phyloP scores from a whole-genome alignment of 2,797 vertebrate genomes.

The Trematomus bernacchii region DNA sequence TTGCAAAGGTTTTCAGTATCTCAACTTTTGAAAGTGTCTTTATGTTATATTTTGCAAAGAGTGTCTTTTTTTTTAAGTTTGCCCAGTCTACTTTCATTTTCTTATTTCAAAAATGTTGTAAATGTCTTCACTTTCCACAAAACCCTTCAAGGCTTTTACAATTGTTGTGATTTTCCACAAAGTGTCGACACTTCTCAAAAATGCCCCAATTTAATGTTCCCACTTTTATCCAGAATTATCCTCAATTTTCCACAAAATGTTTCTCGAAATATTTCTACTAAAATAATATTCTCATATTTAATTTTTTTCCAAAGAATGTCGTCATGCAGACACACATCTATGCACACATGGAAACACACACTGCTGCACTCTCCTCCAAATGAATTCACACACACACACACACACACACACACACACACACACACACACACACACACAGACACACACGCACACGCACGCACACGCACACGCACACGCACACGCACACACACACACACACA shows the following conservation, averaged over 20 bases:
- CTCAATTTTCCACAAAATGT: neutral
- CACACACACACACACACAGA: slow-evolving; percentile 17
- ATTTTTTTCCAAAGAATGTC: neutral
- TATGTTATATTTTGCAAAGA: too few species aligned
- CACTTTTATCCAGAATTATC: neutral
- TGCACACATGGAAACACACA: neutral
- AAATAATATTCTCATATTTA: too few species aligned
- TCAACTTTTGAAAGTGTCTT: too few species aligned
- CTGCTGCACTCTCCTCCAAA: neutral
- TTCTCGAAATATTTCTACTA: too few species aligned
- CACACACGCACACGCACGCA: slow-evolving; percentile 8
- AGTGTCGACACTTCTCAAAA: neutral
- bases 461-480: slow-evolving; percentile 18
- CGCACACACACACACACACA: slow-evolving; percentile 8
- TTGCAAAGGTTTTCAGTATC: too few species aligned
- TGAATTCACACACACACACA: slow-evolving; percentile 9
- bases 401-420: slow-evolving; percentile 3
- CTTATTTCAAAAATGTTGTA: neutral
- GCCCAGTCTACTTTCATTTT: too few species aligned
- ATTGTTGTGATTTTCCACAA: too few species aligned
- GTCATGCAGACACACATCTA: neutral
- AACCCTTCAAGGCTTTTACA: too few species aligned
- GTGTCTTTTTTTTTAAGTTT: too few species aligned
- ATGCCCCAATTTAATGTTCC: neutral
- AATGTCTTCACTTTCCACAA: neutral